Percentiles rank a stretch among this genome's conserved stretches.
These are phyloP conservation scores for Micromussa lordhowensis DNA, from an alignment of 92 coral and sea anemone species.

Conservation along the genomic window DNA sequence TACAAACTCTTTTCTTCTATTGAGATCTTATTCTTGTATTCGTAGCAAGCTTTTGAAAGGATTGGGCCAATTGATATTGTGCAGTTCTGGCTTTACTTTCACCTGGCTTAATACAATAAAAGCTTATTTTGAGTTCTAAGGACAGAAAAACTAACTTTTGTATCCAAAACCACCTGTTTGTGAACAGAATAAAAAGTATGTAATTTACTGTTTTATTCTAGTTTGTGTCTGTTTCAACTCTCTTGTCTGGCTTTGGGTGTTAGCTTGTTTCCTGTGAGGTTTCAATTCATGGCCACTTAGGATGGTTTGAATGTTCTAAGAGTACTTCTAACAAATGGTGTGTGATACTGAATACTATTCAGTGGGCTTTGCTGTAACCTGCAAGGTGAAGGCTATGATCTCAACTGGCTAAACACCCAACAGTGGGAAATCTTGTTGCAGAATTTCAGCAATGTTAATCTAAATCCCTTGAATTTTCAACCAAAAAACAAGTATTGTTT, in stretches of 20 bases:
- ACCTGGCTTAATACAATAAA: conserved; percentile 35
- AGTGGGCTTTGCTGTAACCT: too few species aligned
- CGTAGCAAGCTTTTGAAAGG: conserved; percentile 49
- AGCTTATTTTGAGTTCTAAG: conserved; percentile 15
- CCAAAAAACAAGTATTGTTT: too few species aligned
- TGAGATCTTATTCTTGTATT: conserved; percentile 12
- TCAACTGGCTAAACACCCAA: too few species aligned
- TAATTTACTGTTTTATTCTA: background rate
- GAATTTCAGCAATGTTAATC: too few species aligned
- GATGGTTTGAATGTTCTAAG: too few species aligned
- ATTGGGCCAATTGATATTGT: conserved; percentile 32
- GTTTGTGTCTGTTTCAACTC: background rate
- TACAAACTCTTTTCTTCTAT: conserved; percentile 30
- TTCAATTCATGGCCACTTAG: too few species aligned
- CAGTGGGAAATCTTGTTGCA: too few species aligned
- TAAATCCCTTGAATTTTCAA: too few species aligned
- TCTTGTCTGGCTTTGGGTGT: background rate
- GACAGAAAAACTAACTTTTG: background rate
- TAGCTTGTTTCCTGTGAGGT: background rate
- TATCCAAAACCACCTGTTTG: background rate
- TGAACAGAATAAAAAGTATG: background rate
- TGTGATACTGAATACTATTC: too few species aligned
- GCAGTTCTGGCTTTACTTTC: conserved; percentile 64
- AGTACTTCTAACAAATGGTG: too few species aligned
- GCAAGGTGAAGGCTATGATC: too few species aligned